Evolutionary conservation across 1,140 invertebrate species (phyloP).

Genomic region (Gonatopus flavifemur): DNA sequence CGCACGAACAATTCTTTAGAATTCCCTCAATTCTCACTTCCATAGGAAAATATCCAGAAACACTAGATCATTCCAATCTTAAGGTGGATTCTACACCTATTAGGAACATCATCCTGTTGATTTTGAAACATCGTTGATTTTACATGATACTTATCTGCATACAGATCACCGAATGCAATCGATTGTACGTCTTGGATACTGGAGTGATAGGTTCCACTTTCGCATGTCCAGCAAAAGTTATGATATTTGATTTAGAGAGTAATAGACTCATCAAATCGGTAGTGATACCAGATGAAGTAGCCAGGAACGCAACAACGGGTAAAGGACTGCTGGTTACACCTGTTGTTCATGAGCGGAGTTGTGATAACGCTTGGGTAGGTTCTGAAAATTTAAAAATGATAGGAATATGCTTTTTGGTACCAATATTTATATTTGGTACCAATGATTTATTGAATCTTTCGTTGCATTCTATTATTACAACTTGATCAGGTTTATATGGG

Average conservation of each 20-base stretch:
- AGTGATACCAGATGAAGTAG: slow-evolving; percentile 37
- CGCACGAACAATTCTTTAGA: not conserved
- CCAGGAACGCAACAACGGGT: not conserved
- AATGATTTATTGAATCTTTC: not conserved
- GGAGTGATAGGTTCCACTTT: slow-evolving; percentile 50
- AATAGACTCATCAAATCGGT: slow-evolving; percentile 50
- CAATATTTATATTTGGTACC: too few species aligned
- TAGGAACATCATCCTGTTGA: not conserved
- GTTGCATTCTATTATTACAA: not conserved
- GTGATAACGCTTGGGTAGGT: too few species aligned
- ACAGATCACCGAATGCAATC: slow-evolving; percentile 45
- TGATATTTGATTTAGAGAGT: slow-evolving; percentile 52
- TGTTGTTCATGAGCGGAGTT: slow-evolving; percentile 5
- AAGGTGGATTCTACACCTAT: too few species aligned
- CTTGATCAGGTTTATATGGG: not conserved
- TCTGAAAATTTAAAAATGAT: too few species aligned
- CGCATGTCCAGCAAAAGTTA: slow-evolving; percentile 51
- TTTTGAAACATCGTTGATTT: not conserved
- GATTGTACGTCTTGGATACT: slow-evolving; percentile 57
- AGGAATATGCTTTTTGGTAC: too few species aligned
- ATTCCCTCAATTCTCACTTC: not conserved
- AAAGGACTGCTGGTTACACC: slow-evolving; percentile 15
- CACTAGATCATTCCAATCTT: not conserved
- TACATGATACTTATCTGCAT: not conserved
- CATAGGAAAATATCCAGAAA: not conserved